Evolutionary conservation across 2,888 invertebrate genomes (phyloP), one percentile per base, ranked within the genome.

Genomic region (Romanomermis culicivorax): DNA sequence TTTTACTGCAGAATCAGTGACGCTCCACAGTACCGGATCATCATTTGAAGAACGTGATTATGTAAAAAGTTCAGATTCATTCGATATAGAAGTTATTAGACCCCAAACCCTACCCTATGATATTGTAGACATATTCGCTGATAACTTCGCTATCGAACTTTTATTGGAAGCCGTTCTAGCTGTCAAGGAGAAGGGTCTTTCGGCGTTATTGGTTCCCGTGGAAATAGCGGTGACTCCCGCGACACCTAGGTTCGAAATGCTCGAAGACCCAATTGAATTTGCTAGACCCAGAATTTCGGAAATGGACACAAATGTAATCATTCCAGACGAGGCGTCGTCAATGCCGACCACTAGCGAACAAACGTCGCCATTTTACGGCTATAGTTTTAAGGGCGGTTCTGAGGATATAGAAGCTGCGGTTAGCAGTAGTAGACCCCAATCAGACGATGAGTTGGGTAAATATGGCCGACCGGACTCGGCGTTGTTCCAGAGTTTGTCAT

Each of bases 21-120:
- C n/a, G n/a, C n/a, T n/a, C n/a, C n/a, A n/a, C n/a, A n/a, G n/a
- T n/a, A n/a, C n/a, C n/a, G n/a, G n/a, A n/a, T n/a, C n/a, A 45
- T 45, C 45, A 7, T n/a, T n/a, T 45, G 45, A 45, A n/a, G 45
- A 45, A 23, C 45, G 23, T n/a, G 45, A 45, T 23, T 45, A 45
- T 23, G 23, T 45, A 7, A 45, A 45, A 45, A 23, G 4, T 7
- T 11, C 45, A n/a, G 45, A 45, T 7, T 45, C 45, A 45, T 45
- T 45, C 45, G 45, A 45, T n/a, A 23, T n/a, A 7, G 45, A 45
- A 7, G 45, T n/a, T n/a, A 23, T n/a, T n/a, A 23, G 23, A 23
- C 23, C 11, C 23, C 45, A 45, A 45, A n/a, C 45, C 11, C 11
- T 7, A 7, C 17, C 11, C 7, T 45, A 45, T 23, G 23, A n/a